Evolutionary conservation across 2,113 vertebrate species (phyloP).

Genomic region (Etia nguti): DNA sequence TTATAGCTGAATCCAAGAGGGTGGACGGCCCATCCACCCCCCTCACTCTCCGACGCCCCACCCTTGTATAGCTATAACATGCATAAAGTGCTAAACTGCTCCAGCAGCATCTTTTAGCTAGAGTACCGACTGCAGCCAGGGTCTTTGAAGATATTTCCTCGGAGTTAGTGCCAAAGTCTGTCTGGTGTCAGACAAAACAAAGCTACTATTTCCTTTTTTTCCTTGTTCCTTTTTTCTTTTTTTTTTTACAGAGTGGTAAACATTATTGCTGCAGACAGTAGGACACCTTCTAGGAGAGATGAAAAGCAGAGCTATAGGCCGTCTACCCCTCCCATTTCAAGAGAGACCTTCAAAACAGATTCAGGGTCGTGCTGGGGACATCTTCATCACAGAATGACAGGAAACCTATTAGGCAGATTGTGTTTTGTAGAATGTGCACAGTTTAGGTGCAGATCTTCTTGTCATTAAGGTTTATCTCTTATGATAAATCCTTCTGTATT

Average conservation of each 20-base stretch:
- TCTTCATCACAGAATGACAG: not conserved
- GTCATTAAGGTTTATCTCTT: not conserved
- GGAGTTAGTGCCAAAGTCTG: not conserved
- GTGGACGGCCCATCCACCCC: not conserved
- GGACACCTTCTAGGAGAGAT: not conserved
- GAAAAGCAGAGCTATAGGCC: not conserved
- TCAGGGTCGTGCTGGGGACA: not conserved
- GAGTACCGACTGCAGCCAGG: not conserved
- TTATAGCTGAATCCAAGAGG: slow-evolving; percentile 3
- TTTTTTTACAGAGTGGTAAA: slow-evolving; percentile 2
- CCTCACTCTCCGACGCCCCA: not conserved
- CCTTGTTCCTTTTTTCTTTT: not conserved
- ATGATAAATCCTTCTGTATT: not conserved
- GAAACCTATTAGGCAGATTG: not conserved
- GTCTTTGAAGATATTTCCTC: slow-evolving; percentile 3
- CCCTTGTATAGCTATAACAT: not conserved
- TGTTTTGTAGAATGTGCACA: not conserved
- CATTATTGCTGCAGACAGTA: slow-evolving; percentile 8
- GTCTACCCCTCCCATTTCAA: not conserved
- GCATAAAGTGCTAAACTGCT: slow-evolving; percentile 1
- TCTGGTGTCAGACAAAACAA: slow-evolving; percentile 8
- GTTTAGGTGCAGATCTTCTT: not conserved
- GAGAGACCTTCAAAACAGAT: not conserved
- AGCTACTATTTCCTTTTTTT: not conserved
- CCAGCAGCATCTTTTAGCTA: not conserved